These are phyloP conservation scores for Epinephelus lanceolatus DNA, from an alignment of 2,113 vertebrate genomes.

Conservation along the genomic window DNA sequence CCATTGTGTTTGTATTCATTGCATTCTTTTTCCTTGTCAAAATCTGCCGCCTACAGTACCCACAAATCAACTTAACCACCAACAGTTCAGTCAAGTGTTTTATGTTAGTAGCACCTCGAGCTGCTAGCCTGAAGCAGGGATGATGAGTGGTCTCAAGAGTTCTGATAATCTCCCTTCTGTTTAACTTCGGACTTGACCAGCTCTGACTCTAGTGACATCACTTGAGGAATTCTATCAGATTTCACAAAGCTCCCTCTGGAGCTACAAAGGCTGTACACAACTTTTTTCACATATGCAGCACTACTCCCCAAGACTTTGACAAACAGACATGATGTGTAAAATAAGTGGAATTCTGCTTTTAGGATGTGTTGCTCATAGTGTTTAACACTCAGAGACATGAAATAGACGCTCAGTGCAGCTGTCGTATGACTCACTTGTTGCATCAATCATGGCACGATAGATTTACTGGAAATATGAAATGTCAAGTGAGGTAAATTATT, in stretches of 20 bases:
- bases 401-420: not conserved
- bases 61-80: too few species aligned
- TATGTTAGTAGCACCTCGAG: too few species aligned
- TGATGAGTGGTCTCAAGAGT: not conserved
- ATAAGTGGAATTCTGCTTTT: not conserved
- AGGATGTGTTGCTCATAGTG: not conserved
- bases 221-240: not conserved
- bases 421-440: not conserved
- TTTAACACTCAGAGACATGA: not conserved
- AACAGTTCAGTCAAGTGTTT: too few species aligned
- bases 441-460: conserved; percentile 8
- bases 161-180: not conserved
- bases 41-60: too few species aligned
- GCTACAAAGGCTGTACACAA: not conserved
- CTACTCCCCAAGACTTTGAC: not conserved
- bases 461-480: not conserved
- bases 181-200: too few species aligned
- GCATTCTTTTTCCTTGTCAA: too few species aligned
- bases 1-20: too few species aligned
- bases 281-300: not conserved
- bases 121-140: not conserved
- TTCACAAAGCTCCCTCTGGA: not conserved
- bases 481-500: not conserved
- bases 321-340: not conserved
- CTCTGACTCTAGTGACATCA: not conserved